A percentile compares a stretch with the other conserved stretches of the same genome.
Conservation (phyloP, 2,888 invertebrate species). For the Herminia tarsipennalis region DNA sequence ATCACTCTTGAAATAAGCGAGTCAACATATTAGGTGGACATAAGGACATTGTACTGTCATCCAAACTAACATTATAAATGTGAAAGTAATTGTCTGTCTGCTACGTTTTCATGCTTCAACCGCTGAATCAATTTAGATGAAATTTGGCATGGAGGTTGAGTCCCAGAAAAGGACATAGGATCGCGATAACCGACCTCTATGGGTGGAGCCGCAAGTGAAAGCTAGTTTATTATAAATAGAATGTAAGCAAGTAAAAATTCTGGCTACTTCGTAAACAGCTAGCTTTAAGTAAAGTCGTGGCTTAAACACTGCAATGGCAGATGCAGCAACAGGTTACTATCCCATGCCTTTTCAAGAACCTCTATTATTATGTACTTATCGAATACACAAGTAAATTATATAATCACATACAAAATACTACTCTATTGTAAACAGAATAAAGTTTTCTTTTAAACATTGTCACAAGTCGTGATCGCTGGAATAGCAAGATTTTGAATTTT, state of each 20-base stretch:
- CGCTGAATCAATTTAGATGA: no score
- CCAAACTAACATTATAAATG: no score
- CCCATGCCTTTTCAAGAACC: slow-evolving; percentile 11
- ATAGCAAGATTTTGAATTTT: slow-evolving; percentile 55
- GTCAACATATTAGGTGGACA: no score
- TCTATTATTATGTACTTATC: slow-evolving; percentile 22
- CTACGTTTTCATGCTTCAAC: no score
- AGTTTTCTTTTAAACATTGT: slow-evolving; percentile 21
- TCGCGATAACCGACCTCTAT: no score
- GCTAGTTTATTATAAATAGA: no score
- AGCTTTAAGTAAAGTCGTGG: slow-evolving; percentile 30
- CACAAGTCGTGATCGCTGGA: slow-evolving; percentile 45
- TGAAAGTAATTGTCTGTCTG: no score
- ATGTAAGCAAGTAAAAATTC: background rate
- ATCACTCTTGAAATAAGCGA: no score
- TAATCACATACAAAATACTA: slow-evolving; percentile 12
- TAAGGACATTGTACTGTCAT: no score
- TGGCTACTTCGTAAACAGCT: slow-evolving; percentile 11
- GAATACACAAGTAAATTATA: slow-evolving; percentile 16
- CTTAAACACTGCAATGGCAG: slow-evolving; percentile 20
- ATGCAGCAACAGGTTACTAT: slow-evolving; percentile 28
- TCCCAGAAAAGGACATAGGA: no score
- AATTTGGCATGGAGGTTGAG: no score
- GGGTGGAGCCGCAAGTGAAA: no score
- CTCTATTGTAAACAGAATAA: slow-evolving; percentile 15